Evolutionary conservation across 2,888 invertebrate genomes (phyloP), one percentile per base, ranked within the genome.

Genomic region (Oxyteleia sp.): DNA sequence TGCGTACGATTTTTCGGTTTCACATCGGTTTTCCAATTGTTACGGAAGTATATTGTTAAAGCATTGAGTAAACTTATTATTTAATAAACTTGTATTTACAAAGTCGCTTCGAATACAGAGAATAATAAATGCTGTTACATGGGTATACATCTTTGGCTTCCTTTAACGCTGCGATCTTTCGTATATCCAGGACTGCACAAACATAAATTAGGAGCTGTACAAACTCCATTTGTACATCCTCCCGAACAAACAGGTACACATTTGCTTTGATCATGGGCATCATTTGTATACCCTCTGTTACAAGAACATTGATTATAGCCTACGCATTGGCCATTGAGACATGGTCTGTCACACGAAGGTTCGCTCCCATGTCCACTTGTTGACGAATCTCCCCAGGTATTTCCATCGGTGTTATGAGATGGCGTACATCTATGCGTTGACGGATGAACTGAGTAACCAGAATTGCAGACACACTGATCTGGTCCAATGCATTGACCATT

Each of bases 201-300:
- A 89, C 97, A 97, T 88, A 96, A 95, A 91, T 96, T 96, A 0
- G 97, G 97, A 0, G 95, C 95, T 0, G 96, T 95, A 87, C 97
- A 97, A 16, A 94, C 94, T 0, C 97, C 97, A 89, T 97, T 97
- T 7, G 94, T 94, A 86, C 97, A 97, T 0, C 96, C 96, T n/a
- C 95, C 95, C 0, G 95, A 94, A 87, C 97, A 97, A 83, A 95
- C 93, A 0, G 96, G 95, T 4, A 94, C 87, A 85, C 96, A 96
- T 66, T 95, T 94, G 88, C 32, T 87, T 10, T 59, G 78, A 68
- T 92, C 91, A 0, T 68, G 80, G 0, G 84, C 75, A 69, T 94
- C 94, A 64, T 93, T 92, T 0, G 86, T 87, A 85, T 94, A 94
- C 0, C 94, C 95, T 16, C 88, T 88, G 57, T 94, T 94, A 63